Base-by-base conservation (phyloP, 2,888 invertebrate species). In the Thumatha senex region DNA sequence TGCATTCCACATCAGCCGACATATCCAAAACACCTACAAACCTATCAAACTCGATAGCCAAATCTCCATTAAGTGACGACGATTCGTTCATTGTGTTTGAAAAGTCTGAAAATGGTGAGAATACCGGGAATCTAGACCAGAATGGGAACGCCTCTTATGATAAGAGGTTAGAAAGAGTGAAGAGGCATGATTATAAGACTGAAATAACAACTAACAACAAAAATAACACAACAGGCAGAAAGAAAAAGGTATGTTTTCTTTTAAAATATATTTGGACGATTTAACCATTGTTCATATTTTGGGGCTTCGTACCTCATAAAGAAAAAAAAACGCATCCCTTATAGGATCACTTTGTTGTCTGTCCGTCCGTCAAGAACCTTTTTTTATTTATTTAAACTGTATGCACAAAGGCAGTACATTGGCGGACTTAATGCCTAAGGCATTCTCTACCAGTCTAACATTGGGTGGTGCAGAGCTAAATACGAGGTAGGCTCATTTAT, bases 51-150 rank as follows among this genome's bases (percentile, higher is more conserved):
- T 66, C 69, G 5, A 49, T 70, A n/a, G 63, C 76, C 2, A 76
- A 76, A 42, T 64, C 76, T 9, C 58, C 64, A 7, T 51, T 67
- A 15, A 74, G 70, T 1, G 74, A 80, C 34, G 85, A 86, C 11
- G 86, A 88, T 13, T 89, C 88, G 0, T 89, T 80, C 58, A 85
- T 89, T 45, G 84, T 88, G 12, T 90, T 89, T 59, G 81, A 75
- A 1, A 65, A 84, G 30, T 70, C 78, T 0, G 70, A 69, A 15
- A 15, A 47, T 2, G 14, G 35, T 5, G 41, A 61, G 58, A 40
- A 54, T 60, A 39, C 54, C 40, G 49, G 64, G 35, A 11, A 55
- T 61, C 74, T 76, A 0, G 78, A 78, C 18, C 72, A 71, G 0
- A 74, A 62, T 13, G 70, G 59, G 11, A 74, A 77, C 8, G 53